phyloP scores from a whole-genome alignment of 2,113 vertebrate genomes.

The Saccopteryx leptura region DNA sequence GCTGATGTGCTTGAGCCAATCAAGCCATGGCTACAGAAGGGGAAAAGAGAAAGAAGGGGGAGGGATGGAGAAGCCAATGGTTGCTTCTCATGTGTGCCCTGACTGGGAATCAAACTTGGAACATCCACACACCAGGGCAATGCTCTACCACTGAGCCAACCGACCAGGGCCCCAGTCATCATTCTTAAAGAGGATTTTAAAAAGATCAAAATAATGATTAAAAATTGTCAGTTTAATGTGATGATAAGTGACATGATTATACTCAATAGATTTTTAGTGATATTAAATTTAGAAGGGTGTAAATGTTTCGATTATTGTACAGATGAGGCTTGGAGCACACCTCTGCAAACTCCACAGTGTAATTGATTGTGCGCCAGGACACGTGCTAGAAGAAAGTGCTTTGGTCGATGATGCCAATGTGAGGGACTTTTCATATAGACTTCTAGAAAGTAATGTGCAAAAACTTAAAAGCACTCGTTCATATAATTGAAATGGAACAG shows the following conservation, averaged over 20 bases:
- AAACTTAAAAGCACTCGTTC: neutral
- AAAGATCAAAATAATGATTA: slow-evolving; percentile 97
- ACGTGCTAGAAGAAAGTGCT: slow-evolving; percentile 93
- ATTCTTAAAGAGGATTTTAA: slow-evolving; percentile 95
- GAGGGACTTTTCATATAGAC: slow-evolving; percentile 84
- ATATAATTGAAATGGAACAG: neutral
- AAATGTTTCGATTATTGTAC: slow-evolving; percentile 95
- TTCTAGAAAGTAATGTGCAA: neutral
- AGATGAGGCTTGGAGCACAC: slow-evolving; percentile 95
- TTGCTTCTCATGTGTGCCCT: too few relatives aligned
- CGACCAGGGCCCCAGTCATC: slow-evolving; percentile 83
- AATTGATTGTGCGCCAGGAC: slow-evolving; percentile 93
- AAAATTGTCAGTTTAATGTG: slow-evolving; percentile 97
- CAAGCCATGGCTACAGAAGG: too few relatives aligned
- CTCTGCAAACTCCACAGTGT: slow-evolving; percentile 93
- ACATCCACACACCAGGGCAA: too few relatives aligned
- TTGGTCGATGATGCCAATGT: slow-evolving; percentile 94
- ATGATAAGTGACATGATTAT: slow-evolving; percentile 96
- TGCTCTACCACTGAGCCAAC: too few relatives aligned
- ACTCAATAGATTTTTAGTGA: slow-evolving; percentile 94
- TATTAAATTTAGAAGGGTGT: slow-evolving; percentile 94
- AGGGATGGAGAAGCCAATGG: too few relatives aligned
- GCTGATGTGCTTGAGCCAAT: too few relatives aligned
- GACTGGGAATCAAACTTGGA: too few relatives aligned
- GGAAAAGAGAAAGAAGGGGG: too few relatives aligned